Evolutionary conservation across 2,113 vertebrate species (phyloP), one percentile per base, ranked within the genome.

Genomic region (Nothoprocta pentlandii): DNA sequence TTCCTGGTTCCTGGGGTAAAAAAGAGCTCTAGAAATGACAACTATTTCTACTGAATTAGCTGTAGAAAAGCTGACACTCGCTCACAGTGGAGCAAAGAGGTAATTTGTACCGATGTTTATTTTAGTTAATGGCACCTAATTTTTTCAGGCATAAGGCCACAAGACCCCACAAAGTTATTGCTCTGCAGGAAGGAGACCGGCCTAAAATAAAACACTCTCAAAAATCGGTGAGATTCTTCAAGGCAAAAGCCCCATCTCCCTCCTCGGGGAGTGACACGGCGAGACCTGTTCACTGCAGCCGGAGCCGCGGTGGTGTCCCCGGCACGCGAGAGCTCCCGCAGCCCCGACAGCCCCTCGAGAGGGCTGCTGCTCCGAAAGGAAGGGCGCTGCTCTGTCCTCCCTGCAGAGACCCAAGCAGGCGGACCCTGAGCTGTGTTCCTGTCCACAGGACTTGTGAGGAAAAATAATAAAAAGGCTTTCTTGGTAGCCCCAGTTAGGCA

Each of bases 401-500:
- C 39, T 5, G 15, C 30, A 12, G 22, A 20, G 39, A 12, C 39
- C 30, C 88, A 77, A 0, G 0, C 34, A 61, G 20, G 10, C 63
- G 47, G 42, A 41, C 19, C 0, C 0, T 0, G 1, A 22, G 6
- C 3, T 1, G 0, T 4, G 16, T n/a, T 51, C 2, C 2, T 4
- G 30, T 10, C 17, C 23, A 36, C 9, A 79, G 11, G 22, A 16
- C 44, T 47, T 10, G 1, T 21, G 41, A 16, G 26, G 8, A 28
- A 54, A 28, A 54, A 21, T 15, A 16, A 20, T 0, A 0, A 15
- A 36, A 25, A 13, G 26, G 17, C 28, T 73, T 69, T 34, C 15
- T 51, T 28, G 14, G 53, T 54, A 54, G 53, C 53, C 14, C 14
- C 26, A 54, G 53, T 28, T 54, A 76, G 42, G 66, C 4, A 32